Evolutionary conservation across 2,113 vertebrate species (phyloP).

Genomic region (Dromaius novaehollandiae): DNA sequence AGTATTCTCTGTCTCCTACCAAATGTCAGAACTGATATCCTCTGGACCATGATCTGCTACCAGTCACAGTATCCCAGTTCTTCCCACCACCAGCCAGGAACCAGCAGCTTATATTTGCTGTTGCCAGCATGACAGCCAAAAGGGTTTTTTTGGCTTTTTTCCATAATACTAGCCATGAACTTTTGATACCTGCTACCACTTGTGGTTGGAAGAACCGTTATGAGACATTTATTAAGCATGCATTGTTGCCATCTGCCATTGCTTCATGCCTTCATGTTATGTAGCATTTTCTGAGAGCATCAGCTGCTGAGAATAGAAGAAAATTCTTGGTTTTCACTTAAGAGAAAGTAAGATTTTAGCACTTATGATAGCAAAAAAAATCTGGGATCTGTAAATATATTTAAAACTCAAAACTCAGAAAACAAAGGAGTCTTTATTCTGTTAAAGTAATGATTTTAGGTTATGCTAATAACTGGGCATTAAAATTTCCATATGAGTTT

Average conservation of each 20-base stretch:
- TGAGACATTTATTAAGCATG: background rate
- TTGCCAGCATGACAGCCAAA: background rate
- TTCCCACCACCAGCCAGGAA: background rate
- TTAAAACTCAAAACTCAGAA: background rate
- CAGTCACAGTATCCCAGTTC: background rate
- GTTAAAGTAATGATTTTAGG: background rate
- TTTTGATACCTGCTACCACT: background rate
- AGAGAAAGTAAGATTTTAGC: background rate
- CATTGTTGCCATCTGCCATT: background rate
- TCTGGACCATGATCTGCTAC: background rate
- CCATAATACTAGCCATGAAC: background rate
- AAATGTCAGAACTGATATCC: background rate
- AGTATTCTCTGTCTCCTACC: conserved; percentile 1
- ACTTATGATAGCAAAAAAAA: background rate
- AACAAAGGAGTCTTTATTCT: background rate
- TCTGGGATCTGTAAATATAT: too few relatives aligned
- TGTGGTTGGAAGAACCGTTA: background rate
- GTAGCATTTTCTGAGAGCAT: background rate
- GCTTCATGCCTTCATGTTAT: background rate
- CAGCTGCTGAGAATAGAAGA: background rate
- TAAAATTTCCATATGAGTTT: background rate
- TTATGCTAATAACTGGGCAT: background rate
- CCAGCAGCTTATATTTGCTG: background rate
- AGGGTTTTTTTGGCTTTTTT: background rate
- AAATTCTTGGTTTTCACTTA: background rate